These are phyloP conservation scores for Papilio helenus DNA, from an alignment of 1,140 invertebrate genomes.

Conservation along the genomic window DNA sequence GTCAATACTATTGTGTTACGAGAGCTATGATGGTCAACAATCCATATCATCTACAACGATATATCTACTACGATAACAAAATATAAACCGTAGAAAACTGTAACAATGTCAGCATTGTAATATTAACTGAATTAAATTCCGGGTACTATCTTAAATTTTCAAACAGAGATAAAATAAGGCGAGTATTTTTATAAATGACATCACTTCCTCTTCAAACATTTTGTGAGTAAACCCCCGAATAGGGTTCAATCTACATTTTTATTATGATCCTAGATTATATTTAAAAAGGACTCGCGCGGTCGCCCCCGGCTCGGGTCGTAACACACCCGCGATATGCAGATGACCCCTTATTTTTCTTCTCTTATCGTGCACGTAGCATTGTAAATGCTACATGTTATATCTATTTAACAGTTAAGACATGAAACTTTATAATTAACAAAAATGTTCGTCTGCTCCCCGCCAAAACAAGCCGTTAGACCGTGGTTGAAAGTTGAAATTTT, in stretches of 20 bases:
- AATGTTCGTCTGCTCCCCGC: background rate
- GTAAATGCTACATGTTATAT: background rate
- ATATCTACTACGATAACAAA: too few species aligned
- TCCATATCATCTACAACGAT: background rate
- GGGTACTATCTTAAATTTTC: background rate
- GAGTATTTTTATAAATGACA: conserved; percentile 2
- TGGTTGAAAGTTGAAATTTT: too few species aligned
- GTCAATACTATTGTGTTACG: too few species aligned
- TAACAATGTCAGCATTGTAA: background rate
- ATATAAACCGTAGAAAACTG: background rate
- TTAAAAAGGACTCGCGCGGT: conserved; percentile 9
- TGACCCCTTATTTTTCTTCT: background rate
- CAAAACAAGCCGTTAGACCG: background rate
- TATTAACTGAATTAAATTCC: background rate
- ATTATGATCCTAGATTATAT: conserved; percentile 16
- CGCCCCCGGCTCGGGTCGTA: background rate
- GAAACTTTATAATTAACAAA: background rate
- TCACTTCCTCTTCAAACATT: conserved; percentile 21
- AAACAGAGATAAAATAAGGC: background rate
- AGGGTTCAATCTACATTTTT: conserved; percentile 25
- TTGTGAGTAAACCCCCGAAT: conserved; percentile 8
- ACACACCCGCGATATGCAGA: background rate
- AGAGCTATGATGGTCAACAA: background rate
- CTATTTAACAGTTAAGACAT: background rate
- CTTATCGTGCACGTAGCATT: conserved; percentile 3